Evolutionary conservation across 2,797 vertebrate species (phyloP).

Genomic region (Pangasius mekongensis): DNA sequence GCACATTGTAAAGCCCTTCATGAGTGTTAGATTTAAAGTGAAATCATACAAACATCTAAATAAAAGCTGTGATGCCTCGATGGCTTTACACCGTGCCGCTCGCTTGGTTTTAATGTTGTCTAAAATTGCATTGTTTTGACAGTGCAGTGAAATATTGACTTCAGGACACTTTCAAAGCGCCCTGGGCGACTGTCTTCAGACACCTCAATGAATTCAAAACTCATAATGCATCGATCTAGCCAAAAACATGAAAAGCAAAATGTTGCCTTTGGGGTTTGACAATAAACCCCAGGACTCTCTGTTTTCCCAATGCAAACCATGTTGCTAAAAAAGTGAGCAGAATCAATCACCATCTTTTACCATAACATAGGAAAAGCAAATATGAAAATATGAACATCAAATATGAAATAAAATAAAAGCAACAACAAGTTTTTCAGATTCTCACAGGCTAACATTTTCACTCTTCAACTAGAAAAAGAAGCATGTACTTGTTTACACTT

Average conservation of each 20-base stretch:
- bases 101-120: background rate
- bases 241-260: background rate
- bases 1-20: background rate
- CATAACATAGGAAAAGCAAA: background rate
- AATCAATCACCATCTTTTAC: background rate
- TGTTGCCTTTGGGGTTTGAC: background rate
- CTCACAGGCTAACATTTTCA: background rate
- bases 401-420: background rate
- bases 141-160: background rate
- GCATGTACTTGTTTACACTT: background rate
- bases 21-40: background rate
- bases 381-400: background rate
- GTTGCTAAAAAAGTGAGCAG: background rate
- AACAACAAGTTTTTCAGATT: background rate
- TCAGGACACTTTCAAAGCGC: background rate
- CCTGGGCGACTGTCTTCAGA: background rate
- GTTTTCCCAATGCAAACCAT: background rate
- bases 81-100: background rate
- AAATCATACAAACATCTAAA: background rate
- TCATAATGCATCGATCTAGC: background rate
- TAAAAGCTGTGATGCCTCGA: background rate
- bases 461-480: background rate
- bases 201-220: background rate
- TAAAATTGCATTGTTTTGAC: conserved; percentile 14
- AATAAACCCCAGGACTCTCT: background rate